phyloP scores from a whole-genome alignment of 2,113 vertebrate genomes.

The Lepisosteus oculatus region DNA sequence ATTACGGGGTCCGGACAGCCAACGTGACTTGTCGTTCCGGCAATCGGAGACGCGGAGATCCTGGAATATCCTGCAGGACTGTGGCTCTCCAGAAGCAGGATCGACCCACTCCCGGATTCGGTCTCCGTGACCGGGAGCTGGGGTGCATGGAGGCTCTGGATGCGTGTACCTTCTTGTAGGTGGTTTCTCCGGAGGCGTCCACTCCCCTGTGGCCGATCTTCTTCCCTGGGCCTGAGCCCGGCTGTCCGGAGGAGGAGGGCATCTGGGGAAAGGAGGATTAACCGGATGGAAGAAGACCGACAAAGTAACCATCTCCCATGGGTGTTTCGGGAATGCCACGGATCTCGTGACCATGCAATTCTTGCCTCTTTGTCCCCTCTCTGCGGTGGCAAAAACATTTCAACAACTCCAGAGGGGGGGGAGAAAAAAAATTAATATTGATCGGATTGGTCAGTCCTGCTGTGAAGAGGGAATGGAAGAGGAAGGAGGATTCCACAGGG shows the following conservation, averaged over 20 bases:
- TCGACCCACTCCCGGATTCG: too few species aligned
- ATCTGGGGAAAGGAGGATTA: slow-evolving; percentile 55
- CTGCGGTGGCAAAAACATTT: too few species aligned
- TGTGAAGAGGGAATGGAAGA: neutral
- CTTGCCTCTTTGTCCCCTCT: too few species aligned
- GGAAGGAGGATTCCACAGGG: neutral
- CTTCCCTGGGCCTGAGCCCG: slow-evolving; percentile 74
- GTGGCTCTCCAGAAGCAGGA: neutral
- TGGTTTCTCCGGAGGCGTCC: slow-evolving; percentile 94
- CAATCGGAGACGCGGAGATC: too few species aligned
- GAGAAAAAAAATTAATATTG: neutral
- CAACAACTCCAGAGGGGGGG: neutral
- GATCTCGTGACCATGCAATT: too few species aligned
- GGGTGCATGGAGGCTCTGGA: slow-evolving; percentile 5
- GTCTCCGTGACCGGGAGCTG: neutral
- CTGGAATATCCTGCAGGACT: too few species aligned
- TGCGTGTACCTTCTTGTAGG: slow-evolving; percentile 88
- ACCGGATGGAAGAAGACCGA: neutral
- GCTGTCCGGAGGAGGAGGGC: slow-evolving; percentile 68
- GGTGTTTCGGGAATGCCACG: too few species aligned
- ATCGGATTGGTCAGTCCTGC: neutral
- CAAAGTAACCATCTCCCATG: too few species aligned
- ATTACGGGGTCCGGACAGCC: too few species aligned
- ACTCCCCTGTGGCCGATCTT: slow-evolving; percentile 91
- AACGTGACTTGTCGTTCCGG: too few species aligned